Evolutionary conservation across 2,113 vertebrate genomes (phyloP).

Genomic region (Amphiprion percula): DNA sequence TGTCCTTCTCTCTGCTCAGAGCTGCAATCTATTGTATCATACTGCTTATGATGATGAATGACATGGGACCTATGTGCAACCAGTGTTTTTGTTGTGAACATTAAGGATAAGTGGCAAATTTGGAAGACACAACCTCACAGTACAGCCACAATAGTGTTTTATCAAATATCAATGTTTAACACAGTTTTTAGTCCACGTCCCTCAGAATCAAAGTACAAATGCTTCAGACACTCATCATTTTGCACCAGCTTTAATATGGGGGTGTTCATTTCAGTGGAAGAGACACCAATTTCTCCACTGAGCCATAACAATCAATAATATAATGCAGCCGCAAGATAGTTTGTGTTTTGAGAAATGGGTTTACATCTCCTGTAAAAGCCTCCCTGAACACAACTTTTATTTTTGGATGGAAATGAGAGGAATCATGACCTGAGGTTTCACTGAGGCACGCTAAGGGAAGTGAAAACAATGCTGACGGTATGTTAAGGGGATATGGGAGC

Average conservation of each 20-base stretch:
- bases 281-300: slow-evolving; percentile 18
- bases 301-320: slow-evolving; percentile 54
- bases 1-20: not conserved
- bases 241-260: not conserved
- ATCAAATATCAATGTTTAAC: not conserved
- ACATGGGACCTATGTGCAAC: not conserved
- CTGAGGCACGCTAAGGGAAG: not conserved
- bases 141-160: not conserved
- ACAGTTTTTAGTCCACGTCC: not conserved
- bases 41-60: not conserved
- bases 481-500: not conserved
- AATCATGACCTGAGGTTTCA: slow-evolving; percentile 25
- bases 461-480: slow-evolving; percentile 11
- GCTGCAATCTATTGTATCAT: not conserved
- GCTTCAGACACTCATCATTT: slow-evolving; percentile 4
- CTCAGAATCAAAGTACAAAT: slow-evolving; percentile 3
- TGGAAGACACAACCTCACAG: not conserved
- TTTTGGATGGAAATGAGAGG: slow-evolving; percentile 26
- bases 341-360: slow-evolving; percentile 33
- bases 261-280: slow-evolving; percentile 7
- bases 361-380: slow-evolving; percentile 31
- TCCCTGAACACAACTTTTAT: slow-evolving; percentile 11
- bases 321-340: slow-evolving; percentile 46
- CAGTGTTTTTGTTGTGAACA: not conserved
- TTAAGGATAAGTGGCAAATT: not conserved